Conservation (phyloP, 92 coral and sea anemone genomes). For the Paragorgia papillata region DNA sequence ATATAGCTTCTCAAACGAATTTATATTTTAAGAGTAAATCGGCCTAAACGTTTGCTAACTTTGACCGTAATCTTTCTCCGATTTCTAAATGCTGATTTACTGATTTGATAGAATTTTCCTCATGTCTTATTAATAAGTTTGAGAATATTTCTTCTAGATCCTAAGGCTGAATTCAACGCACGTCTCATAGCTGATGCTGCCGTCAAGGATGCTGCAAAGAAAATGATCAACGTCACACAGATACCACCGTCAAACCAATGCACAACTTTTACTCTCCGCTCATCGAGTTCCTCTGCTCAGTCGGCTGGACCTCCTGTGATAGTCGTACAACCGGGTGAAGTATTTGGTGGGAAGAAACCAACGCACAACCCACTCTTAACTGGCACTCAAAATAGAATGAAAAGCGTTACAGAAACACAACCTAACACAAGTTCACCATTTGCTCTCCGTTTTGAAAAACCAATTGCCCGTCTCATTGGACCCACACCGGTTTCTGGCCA, state of each 20-base stretch:
- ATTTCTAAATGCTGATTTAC: too few species aligned
- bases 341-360: not conserved
- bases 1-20: too few species aligned
- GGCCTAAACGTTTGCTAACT: too few species aligned
- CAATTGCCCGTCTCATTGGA: not conserved
- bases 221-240: constrained; percentile 41
- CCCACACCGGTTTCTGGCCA: not conserved
- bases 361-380: not conserved
- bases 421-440: not conserved
- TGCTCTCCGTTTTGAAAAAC: not conserved
- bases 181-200: constrained; percentile 76
- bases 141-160: not conserved
- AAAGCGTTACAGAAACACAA: too few species aligned
- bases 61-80: too few species aligned
- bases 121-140: too few species aligned
- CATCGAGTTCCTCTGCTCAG: constrained; percentile 11
- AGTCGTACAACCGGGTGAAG: constrained; percentile 32
- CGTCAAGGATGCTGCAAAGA: constrained; percentile 63
- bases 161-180: constrained; percentile 44
- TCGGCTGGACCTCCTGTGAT: constrained; percentile 42
- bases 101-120: too few species aligned
- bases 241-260: constrained; percentile 21
- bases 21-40: too few species aligned
- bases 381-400: too few species aligned
- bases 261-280: constrained; percentile 29